Evolutionary conservation across 2,888 invertebrate genomes (phyloP).

Genomic region (Imbricaverruca yamaguchii): DNA sequence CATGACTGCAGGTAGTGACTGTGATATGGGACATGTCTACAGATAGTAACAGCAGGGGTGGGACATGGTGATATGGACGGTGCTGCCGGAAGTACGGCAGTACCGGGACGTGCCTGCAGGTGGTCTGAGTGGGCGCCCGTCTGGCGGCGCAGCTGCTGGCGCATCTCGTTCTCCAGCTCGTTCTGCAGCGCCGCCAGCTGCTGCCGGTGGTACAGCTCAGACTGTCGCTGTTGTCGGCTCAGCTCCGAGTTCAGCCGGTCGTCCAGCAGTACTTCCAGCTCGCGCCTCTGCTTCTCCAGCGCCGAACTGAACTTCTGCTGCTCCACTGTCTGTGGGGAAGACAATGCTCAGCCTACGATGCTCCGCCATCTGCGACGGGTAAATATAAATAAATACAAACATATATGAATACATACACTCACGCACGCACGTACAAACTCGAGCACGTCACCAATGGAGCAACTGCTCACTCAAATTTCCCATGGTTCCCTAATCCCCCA

Average conservation of each 20-base stretch:
- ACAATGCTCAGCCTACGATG: too few species aligned
- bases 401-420: too few species aligned
- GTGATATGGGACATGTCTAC: too few species aligned
- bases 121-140: conserved; percentile 79
- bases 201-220: conserved; percentile 58
- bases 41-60: too few species aligned
- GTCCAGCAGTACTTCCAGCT: conserved; percentile 49
- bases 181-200: conserved; percentile 58
- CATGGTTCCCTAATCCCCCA: background rate
- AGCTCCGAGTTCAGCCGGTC: conserved; percentile 57
- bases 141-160: conserved; percentile 71
- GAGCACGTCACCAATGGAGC: background rate
- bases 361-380: too few species aligned
- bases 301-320: conserved; percentile 56
- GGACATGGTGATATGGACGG: too few species aligned
- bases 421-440: conserved; percentile 29
- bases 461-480: too few species aligned
- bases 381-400: too few species aligned
- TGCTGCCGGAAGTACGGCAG: too few species aligned
- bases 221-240: conserved; percentile 57
- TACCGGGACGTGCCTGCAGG: conserved; percentile 42
- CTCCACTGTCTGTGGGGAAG: conserved; percentile 47
- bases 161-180: conserved; percentile 62
- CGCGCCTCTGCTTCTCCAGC: conserved; percentile 52
- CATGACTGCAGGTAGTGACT: too few species aligned